Percentiles rank a stretch among this genome's conserved stretches.
These are phyloP conservation scores for Microcaecilia unicolor DNA, from an alignment of 2,797 vertebrate genomes.

Conservation along the genomic window DNA sequence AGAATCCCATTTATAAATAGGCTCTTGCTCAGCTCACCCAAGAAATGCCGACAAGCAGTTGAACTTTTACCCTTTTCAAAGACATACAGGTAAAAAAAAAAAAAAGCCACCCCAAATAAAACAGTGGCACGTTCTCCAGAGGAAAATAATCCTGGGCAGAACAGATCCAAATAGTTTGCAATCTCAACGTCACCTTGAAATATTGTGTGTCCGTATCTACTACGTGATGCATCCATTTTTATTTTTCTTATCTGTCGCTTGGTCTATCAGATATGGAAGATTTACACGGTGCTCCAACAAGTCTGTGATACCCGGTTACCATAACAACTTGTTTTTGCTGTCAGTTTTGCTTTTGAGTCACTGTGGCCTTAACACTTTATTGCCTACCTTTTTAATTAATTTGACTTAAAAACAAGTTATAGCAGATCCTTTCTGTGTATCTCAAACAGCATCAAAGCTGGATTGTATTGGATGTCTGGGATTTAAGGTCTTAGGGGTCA, in stretches of 20 bases:
- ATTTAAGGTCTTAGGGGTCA: neutral
- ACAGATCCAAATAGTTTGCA: constrained; percentile 7
- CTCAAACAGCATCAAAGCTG: neutral
- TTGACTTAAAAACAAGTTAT: too few species aligned
- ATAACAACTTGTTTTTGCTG: constrained; percentile 32
- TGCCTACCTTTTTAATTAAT: too few species aligned
- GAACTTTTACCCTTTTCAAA: neutral
- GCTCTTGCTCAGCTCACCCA: constrained; percentile 14
- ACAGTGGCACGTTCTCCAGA: constrained; percentile 5
- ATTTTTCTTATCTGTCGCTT: constrained; percentile 27
- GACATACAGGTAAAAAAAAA: neutral
- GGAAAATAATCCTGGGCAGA: too few species aligned
- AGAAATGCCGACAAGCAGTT: neutral
- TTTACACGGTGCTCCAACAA: constrained; percentile 24
- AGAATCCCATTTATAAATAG: constrained; percentile 19
- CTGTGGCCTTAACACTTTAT: too few species aligned
- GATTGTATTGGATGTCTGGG: neutral
- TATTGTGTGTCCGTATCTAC: constrained; percentile 4
- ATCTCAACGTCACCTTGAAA: constrained; percentile 2
- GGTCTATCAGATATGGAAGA: constrained; percentile 25
- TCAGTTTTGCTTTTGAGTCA: too few species aligned
- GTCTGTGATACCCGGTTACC: constrained; percentile 32
- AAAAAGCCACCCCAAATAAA: too few species aligned
- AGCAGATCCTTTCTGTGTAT: too few species aligned
- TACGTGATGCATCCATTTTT: constrained; percentile 21